Base-by-base conservation (phyloP, 2,797 vertebrate species). In the Forpus xanthops region DNA sequence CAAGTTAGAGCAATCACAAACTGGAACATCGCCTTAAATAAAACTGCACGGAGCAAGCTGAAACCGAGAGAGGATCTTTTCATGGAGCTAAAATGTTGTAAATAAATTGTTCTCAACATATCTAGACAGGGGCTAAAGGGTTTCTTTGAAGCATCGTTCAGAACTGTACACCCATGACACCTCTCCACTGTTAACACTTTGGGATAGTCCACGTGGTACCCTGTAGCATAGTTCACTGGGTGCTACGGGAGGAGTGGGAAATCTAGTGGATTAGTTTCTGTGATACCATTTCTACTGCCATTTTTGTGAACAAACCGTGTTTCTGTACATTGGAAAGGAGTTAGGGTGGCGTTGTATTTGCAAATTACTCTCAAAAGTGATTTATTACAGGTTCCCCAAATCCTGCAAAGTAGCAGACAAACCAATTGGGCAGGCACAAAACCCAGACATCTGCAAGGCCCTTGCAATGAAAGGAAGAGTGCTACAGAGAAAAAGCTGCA, bases 11-110 rank as follows among this genome's bases (percentile, higher is more conserved):
- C 98, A 98, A 98, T 98, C 98, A 98, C 98, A 98, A 97, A 98
- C 98, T 98, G 98, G 99, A 99, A 99, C 98, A 98, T 99, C 98
- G 99, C 99, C 99, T 99, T 99, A 99, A 99, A 98, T 97, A 98
- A 98, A 98, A 99, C 98, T 98, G 98, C 98, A 98, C 98, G 98
- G 98, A 98, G 98, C 98, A 98, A 98, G 97, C 98, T 97, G 97
- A 98, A 97, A 98, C 96, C 71, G 98, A 98, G 96, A 98, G 97
- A 95, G 97, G 98, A 98, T 98, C 98, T 98, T 98, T 98, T 98
- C 98, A 98, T 97, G 98, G 98, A 98, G 98, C 97, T 98, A 97
- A 98, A 98, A 98, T 96, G 96, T 98, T 99, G 99, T 99, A 99
- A 98, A 99, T 99, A 99, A 98, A 98, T 98, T 98, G 98, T 98